phyloP scores from a whole-genome alignment of 2,797 vertebrate species.

The Ptychadena robeensis region DNA sequence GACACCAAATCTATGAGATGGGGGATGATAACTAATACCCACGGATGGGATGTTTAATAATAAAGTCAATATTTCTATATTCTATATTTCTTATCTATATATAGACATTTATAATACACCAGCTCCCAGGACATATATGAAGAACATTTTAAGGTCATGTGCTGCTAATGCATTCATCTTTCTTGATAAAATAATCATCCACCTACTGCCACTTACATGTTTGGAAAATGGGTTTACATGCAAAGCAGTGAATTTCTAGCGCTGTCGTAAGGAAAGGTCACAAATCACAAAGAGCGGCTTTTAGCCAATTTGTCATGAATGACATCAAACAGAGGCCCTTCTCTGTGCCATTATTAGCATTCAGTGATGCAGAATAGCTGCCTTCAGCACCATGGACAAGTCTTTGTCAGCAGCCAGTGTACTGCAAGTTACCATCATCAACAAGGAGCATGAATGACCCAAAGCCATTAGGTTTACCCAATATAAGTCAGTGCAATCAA shows the following conservation, averaged over 20 bases:
- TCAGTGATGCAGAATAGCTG: constrained; percentile 33
- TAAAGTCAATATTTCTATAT: no score
- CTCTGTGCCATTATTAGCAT: constrained; percentile 12
- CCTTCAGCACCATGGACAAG: constrained; percentile 8
- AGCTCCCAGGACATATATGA: constrained; percentile 3
- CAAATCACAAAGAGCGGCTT: constrained; percentile 34
- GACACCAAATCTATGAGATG: no score
- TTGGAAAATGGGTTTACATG: constrained; percentile 37
- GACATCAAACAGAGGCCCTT: constrained; percentile 27
- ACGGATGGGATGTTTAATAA: no score
- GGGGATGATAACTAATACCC: no score
- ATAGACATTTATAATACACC: not conserved
- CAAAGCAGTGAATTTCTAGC: constrained; percentile 21
- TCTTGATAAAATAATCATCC: constrained; percentile 42
- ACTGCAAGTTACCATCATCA: not conserved
- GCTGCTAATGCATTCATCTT: constrained; percentile 15
- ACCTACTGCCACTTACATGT: constrained; percentile 37
- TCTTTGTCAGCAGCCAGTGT: not conserved
- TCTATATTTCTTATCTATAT: no score
- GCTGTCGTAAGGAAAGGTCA: constrained; percentile 42
- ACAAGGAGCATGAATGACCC: not conserved
- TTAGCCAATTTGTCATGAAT: constrained; percentile 51
- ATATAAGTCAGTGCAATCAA: not conserved
- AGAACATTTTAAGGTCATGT: constrained; percentile 7
- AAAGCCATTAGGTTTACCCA: not conserved